Evolutionary conservation across 2,797 vertebrate species (phyloP).

Genomic region (Ficedula albicollis): DNA sequence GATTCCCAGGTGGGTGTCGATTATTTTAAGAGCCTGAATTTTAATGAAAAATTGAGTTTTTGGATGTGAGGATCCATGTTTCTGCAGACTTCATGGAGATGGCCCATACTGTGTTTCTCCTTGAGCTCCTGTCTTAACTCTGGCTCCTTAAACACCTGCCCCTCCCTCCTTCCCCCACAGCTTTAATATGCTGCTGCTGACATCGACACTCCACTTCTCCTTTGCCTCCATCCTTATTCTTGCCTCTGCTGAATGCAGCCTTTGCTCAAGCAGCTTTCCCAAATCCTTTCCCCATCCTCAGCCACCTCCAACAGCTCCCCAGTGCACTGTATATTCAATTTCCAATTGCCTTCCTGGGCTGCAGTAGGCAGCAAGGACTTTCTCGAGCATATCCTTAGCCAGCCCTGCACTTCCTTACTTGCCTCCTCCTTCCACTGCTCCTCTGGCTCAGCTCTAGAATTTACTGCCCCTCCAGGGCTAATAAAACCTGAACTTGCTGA

Average conservation of each 20-base stretch:
- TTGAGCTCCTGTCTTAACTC: neutral
- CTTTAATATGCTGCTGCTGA: neutral
- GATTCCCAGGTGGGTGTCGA: neutral
- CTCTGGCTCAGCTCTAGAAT: neutral
- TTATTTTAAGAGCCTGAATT: neutral
- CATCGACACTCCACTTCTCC: neutral
- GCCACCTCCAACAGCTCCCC: slow-evolving; percentile 7
- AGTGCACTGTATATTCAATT: neutral
- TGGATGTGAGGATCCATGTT: neutral
- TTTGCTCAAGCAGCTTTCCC: neutral
- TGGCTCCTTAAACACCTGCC: neutral
- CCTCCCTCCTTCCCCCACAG: neutral
- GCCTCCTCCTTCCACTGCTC: neutral
- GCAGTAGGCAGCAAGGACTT: neutral
- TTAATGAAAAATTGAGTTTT: neutral
- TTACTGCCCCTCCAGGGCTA: slow-evolving; percentile 24
- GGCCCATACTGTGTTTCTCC: neutral
- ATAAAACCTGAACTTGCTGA: slow-evolving; percentile 47
- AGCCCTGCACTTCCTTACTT: neutral
- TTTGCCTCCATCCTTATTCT: neutral
- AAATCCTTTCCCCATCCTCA: neutral
- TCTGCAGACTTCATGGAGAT: neutral
- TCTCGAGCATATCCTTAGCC: neutral
- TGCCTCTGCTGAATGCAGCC: neutral
- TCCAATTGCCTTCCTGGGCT: neutral